Conservation (phyloP, 2,888 invertebrate genomes). For the Chromoteleia sp. region DNA sequence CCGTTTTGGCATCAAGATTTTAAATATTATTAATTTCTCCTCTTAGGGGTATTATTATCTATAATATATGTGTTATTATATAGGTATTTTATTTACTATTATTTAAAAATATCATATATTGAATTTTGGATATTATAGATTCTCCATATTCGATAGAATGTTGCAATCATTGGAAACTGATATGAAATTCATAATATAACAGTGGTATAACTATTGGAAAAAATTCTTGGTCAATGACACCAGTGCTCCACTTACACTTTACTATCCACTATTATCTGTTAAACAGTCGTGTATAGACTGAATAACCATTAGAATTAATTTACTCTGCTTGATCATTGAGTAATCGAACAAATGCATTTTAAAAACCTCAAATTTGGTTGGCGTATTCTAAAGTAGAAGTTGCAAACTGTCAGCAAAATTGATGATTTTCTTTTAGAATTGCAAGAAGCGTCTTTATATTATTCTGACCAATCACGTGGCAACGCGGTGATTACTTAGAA, state of each 20-base stretch:
- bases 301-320: slow-evolving; percentile 13
- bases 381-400: no score
- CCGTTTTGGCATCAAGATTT: background rate
- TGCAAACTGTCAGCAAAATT: background rate
- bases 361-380: no score
- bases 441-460: slow-evolving; percentile 14
- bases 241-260: slow-evolving; percentile 14
- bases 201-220: background rate
- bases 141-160: no score
- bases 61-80: background rate
- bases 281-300: slow-evolving; percentile 13
- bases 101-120: no score
- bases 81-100: no score
- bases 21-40: background rate
- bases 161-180: no score
- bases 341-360: background rate
- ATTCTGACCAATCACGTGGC: slow-evolving; percentile 71
- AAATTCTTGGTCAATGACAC: slow-evolving; percentile 21
- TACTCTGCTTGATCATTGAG: background rate
- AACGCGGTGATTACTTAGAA: slow-evolving; percentile 69
- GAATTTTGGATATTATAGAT: no score
- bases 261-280: background rate
- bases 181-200: no score
- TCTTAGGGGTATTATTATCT: background rate
- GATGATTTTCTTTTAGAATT: slow-evolving; percentile 6